Percentiles rank a stretch among this genome's conserved stretches.
Evolutionary conservation across 2,888 invertebrate genomes (phyloP).

Genomic region (Dynastes hyllus): DNA sequence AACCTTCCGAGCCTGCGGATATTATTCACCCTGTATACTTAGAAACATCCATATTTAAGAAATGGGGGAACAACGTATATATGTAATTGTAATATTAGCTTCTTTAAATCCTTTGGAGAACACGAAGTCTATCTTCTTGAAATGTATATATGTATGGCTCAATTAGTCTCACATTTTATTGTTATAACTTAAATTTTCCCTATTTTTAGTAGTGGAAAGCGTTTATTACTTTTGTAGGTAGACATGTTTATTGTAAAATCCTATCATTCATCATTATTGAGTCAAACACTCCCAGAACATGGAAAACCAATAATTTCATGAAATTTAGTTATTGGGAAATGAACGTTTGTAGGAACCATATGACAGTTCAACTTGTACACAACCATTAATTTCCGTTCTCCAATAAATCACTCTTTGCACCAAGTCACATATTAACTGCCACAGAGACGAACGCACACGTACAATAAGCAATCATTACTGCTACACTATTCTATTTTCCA

Average conservation of each 20-base stretch:
- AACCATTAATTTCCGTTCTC: conserved; percentile 22
- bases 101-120: neutral
- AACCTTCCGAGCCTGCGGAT: too few species aligned
- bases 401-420: conserved; percentile 10
- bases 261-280: conserved; percentile 1
- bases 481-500: conserved; percentile 33
- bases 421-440: conserved; percentile 31
- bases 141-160: too few species aligned
- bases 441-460: conserved; percentile 3
- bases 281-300: neutral
- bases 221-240: neutral
- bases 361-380: conserved; percentile 22
- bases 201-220: neutral
- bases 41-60: too few species aligned
- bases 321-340: conserved; percentile 13
- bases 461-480: conserved; percentile 25
- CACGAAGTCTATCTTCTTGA: neutral
- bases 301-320: conserved; percentile 18
- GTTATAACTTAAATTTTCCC: neutral
- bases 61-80: too few species aligned
- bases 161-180: neutral
- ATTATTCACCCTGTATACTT: too few species aligned
- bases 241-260: conserved; percentile 1
- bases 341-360: conserved; percentile 14
- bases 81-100: too few species aligned